Conservation (phyloP, 2,797 vertebrate genomes). For the Cygnus olor region DNA sequence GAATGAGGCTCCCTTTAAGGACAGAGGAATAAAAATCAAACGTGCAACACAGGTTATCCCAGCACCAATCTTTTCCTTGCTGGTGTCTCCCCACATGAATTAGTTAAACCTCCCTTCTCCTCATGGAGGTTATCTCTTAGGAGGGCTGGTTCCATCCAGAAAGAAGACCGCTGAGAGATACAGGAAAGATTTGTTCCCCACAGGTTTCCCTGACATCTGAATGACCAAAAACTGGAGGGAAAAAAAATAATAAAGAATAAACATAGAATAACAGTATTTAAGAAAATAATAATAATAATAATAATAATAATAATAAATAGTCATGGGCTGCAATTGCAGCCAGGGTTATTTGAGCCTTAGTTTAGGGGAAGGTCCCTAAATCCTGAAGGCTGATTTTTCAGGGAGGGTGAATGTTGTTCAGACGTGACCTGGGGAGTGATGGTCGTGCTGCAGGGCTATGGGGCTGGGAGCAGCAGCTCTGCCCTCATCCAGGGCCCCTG, state of each 20-base stretch:
- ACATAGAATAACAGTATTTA: fast-evolving
- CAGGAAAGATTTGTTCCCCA: neutral
- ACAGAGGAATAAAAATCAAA: neutral
- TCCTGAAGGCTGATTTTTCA: neutral
- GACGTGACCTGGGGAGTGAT: neutral
- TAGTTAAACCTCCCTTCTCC: neutral
- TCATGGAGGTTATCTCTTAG: fast-evolving
- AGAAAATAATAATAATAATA: fast-evolving
- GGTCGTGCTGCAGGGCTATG: fast-evolving
- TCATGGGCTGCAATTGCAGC: neutral
- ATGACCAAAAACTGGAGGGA: neutral
- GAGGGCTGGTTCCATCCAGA: neutral
- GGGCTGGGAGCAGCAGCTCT: fast-evolving
- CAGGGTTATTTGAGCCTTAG: neutral
- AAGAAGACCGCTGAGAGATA: neutral
- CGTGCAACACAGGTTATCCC: neutral
- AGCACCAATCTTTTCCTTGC: neutral
- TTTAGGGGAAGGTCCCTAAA: neutral
- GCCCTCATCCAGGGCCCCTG: neutral
- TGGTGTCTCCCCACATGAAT: neutral
- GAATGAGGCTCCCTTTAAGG: neutral
- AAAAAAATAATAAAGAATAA: fast-evolving
- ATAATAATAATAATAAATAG: neutral
- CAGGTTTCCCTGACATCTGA: neutral
- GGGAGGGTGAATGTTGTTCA: neutral